Evolutionary conservation across 2,888 invertebrate species (phyloP), one percentile per base, ranked within the genome.

Genomic region (Hirtodrosophila trivittata): DNA sequence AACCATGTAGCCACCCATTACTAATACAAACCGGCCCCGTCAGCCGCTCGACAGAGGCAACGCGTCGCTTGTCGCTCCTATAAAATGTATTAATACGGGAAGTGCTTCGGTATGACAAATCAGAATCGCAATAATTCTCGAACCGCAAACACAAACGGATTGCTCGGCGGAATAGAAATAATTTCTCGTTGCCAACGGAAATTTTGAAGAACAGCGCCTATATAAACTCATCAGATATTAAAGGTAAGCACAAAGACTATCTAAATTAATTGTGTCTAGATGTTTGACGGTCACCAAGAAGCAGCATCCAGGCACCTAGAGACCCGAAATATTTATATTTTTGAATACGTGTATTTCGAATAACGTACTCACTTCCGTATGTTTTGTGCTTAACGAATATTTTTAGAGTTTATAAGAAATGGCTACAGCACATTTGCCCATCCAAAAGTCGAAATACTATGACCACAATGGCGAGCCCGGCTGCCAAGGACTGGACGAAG

Each of bases 391-490:
- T 42, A 14, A 12, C 2, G 5, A 50, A 28, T 10, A n/a, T 21
- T 4, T 5, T 16, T 26, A 18, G 8, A 37, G 25, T 3, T 9
- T 1, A 12, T 3, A n/a, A 28, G 12, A 12, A 5, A 83, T 84
- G 64, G 87, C 85, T 13, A 75, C 86, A 14, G 66, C 84, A 33
- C 80, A 83, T 26, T 43, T 80, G 45, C 76, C 85, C 55, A 63
- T 86, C 8, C 86, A 86, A 49, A 85, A 82, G 64, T 62, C 66
- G 13, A 83, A 83, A 7, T 66, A 77, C 42, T 60, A 81, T 32
- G 84, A 85, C 7, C 82, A 89, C 55, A 75, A 82, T 49, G 89
- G 89, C 12, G 88, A 88, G 25, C 89, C 89, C 41, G 89, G 89
- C 42, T 89, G 89, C 59, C 77, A 81, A 37, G 88, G 88, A 0